Evolutionary conservation across 2,113 vertebrate species (phyloP).

Genomic region (Eubucco bourcierii): DNA sequence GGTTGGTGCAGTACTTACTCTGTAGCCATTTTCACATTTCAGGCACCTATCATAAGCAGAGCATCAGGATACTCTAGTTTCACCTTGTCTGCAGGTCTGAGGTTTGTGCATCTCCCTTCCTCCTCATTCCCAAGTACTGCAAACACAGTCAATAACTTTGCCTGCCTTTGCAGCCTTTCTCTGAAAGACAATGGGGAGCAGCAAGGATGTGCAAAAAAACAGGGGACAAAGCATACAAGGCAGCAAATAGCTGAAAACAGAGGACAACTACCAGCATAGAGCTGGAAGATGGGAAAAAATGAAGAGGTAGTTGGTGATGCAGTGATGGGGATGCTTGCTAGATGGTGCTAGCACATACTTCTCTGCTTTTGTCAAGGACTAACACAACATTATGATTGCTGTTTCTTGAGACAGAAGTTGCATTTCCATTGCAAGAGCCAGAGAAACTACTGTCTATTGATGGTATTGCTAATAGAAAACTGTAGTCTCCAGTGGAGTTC

Average conservation of each 20-base stretch:
- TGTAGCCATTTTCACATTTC: not conserved
- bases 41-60: not conserved
- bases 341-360: conserved; percentile 56
- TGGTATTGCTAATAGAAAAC: not conserved
- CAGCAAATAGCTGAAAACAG: not conserved
- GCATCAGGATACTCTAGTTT: not conserved
- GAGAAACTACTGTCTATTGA: not conserved
- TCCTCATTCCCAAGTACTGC: not conserved
- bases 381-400: not conserved
- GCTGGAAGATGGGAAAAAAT: not conserved
- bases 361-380: not conserved
- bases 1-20: not conserved
- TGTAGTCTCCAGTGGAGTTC: not conserved
- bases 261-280: not conserved
- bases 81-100: not conserved
- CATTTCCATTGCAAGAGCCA: not conserved
- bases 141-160: not conserved
- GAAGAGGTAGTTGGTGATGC: not conserved
- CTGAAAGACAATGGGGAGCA: not conserved
- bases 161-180: not conserved
- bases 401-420: not conserved
- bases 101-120: not conserved
- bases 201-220: not conserved
- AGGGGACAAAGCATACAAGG: not conserved
- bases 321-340: conserved; percentile 43